phyloP scores from a whole-genome alignment of 1,140 invertebrate genomes.

The Ephestia elutella region DNA sequence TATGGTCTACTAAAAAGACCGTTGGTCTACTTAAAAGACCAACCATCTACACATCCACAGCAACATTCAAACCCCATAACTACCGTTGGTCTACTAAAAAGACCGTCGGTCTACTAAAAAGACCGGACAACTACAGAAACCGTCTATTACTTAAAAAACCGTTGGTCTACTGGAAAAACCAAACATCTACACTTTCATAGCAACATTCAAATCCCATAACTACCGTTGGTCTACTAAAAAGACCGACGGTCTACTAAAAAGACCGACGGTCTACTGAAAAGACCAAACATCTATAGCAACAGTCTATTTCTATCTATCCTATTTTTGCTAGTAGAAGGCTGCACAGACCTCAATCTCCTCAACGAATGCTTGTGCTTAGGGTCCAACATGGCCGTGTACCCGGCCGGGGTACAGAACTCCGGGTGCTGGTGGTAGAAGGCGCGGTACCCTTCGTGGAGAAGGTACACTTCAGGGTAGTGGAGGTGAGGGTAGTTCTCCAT shows the following conservation, averaged over 20 bases:
- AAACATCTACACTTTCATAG: too few species aligned
- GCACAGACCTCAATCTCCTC: constrained; percentile 30
- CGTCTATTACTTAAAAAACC: neutral
- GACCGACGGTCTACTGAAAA: constrained; percentile 15
- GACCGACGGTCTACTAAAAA: constrained; percentile 9
- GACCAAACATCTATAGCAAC: constrained; percentile 18
- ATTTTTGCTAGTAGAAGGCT: constrained; percentile 15
- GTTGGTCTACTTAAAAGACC: constrained; percentile 25
- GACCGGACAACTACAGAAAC: neutral
- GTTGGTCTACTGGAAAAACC: neutral
- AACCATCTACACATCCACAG: constrained; percentile 10
- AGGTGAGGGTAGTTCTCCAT: constrained; percentile 90
- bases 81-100: neutral
- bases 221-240: neutral
- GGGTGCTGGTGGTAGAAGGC: constrained; percentile 85
- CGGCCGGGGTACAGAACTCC: constrained; percentile 79
- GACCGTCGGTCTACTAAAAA: constrained; percentile 2
- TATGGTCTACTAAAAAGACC: constrained; percentile 7
- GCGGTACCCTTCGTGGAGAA: constrained; percentile 96
- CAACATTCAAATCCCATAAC: neutral
- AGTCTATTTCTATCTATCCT: constrained; percentile 20
- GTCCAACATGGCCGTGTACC: constrained; percentile 63
- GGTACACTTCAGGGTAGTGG: constrained; percentile 95
- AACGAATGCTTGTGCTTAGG: constrained; percentile 36
- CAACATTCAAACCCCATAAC: too few species aligned